These are phyloP conservation scores for Agrochola litura DNA, from an alignment of 2,888 invertebrate species.

Conservation along the genomic window DNA sequence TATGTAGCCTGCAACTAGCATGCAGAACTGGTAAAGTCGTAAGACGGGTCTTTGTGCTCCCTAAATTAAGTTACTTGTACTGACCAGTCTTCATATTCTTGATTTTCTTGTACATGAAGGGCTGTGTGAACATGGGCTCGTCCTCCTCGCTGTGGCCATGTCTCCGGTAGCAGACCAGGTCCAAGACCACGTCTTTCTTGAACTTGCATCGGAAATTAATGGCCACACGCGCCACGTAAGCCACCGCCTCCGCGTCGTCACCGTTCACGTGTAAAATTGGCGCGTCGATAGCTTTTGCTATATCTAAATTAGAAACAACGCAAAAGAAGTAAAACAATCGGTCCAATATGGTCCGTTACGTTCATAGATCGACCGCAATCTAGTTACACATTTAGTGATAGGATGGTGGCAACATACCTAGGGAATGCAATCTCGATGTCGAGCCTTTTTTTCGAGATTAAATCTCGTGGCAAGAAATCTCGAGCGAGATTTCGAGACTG, in stretches of 20 bases:
- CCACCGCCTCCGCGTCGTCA: constrained; percentile 97
- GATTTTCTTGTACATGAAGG: constrained; percentile 98
- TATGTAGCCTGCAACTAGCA: neutral
- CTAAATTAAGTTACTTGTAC: constrained; percentile 13
- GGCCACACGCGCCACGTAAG: constrained; percentile 96
- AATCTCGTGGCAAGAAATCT: neutral
- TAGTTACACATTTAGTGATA: neutral
- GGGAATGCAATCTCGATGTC: neutral
- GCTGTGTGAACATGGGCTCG: constrained; percentile 98
- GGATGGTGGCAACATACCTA: constrained; percentile 70
- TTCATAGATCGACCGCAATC: neutral
- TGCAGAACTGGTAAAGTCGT: neutral
- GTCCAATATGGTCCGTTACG: no score
- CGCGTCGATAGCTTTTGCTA: constrained; percentile 97
- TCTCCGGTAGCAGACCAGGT: constrained; percentile 96
- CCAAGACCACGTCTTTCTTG: constrained; percentile 96
- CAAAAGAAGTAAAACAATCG: neutral
- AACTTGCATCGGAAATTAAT: constrained; percentile 97
- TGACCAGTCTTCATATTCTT: constrained; percentile 90
- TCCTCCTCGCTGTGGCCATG: constrained; percentile 98
- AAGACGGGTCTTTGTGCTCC: neutral
- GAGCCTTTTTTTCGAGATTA: neutral
- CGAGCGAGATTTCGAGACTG: no score
- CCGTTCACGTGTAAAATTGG: constrained; percentile 99
- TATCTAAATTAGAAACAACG: constrained; percentile 86